phyloP scores from a whole-genome alignment of 2,888 invertebrate genomes.

The Xanthorhoe spadicearia region DNA sequence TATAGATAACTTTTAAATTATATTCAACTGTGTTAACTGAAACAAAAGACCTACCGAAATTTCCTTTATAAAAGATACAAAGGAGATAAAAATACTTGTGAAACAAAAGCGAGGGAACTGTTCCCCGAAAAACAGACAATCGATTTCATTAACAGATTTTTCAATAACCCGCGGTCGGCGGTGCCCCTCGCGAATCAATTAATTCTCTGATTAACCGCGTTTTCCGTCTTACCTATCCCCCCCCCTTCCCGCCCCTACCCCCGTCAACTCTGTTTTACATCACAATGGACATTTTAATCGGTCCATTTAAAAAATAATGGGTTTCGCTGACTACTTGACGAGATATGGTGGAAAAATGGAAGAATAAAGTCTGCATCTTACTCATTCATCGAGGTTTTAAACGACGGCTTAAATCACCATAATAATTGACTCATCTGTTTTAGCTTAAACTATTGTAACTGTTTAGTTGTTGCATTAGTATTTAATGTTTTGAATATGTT shows the following conservation, averaged over 20 bases:
- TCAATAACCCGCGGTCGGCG: conserved; percentile 29
- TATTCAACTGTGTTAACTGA: conserved; percentile 1
- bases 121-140: conserved; percentile 30
- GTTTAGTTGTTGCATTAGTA: too few species aligned
- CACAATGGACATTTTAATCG: conserved; percentile 57
- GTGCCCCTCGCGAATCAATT: conserved; percentile 54
- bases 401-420: background rate
- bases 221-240: conserved; percentile 45
- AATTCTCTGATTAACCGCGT: conserved; percentile 61
- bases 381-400: background rate
- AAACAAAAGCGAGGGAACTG: conserved; percentile 19
- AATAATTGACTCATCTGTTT: background rate
- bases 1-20: conserved; percentile 18
- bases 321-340: conserved; percentile 21
- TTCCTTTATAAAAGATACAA: conserved; percentile 23
- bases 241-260: background rate
- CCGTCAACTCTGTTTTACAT: conserved; percentile 44
- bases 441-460: background rate
- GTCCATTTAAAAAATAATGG: conserved; percentile 47
- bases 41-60: conserved; percentile 6
- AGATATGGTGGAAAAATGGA: conserved; percentile 14
- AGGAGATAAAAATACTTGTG: conserved; percentile 15
- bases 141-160: conserved; percentile 35
- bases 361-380: background rate
- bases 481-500: too few species aligned